Evolutionary conservation across 2,113 vertebrate species (phyloP).

Genomic region (Poicephalus meyeri): DNA sequence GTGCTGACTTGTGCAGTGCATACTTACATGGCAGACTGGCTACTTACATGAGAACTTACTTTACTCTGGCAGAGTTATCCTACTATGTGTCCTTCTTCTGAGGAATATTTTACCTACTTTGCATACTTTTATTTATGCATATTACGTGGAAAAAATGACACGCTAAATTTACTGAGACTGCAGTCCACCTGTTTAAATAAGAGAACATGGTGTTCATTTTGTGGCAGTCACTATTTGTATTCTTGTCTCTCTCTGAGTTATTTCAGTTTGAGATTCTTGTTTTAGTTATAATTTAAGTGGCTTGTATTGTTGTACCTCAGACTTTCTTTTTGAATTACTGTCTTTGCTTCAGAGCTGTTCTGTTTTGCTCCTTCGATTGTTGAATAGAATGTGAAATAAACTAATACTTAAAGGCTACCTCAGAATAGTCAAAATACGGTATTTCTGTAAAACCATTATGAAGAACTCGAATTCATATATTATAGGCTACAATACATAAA

Average conservation of each 20-base stretch:
- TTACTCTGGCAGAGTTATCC: background rate
- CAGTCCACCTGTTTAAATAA: background rate
- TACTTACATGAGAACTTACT: background rate
- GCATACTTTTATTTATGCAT: background rate
- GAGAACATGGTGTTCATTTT: background rate
- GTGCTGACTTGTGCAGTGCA: background rate
- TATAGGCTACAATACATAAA: constrained; percentile 39
- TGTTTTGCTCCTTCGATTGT: background rate
- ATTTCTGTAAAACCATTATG: constrained; percentile 45
- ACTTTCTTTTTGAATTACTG: background rate
- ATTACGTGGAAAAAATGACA: background rate
- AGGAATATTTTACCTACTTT: background rate
- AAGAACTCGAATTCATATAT: constrained; percentile 5
- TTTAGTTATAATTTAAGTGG: background rate
- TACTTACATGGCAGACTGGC: background rate
- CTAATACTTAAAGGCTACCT: background rate
- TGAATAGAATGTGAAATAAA: constrained; percentile 10
- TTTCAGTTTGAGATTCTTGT: background rate
- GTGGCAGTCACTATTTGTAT: background rate
- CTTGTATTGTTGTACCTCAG: background rate
- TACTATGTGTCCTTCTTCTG: background rate
- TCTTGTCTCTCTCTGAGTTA: background rate
- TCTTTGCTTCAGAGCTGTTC: background rate
- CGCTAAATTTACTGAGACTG: background rate
- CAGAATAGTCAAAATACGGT: constrained; percentile 33